Conservation (phyloP, 2,888 invertebrate genomes). For the Hoplodrina ambigua region DNA sequence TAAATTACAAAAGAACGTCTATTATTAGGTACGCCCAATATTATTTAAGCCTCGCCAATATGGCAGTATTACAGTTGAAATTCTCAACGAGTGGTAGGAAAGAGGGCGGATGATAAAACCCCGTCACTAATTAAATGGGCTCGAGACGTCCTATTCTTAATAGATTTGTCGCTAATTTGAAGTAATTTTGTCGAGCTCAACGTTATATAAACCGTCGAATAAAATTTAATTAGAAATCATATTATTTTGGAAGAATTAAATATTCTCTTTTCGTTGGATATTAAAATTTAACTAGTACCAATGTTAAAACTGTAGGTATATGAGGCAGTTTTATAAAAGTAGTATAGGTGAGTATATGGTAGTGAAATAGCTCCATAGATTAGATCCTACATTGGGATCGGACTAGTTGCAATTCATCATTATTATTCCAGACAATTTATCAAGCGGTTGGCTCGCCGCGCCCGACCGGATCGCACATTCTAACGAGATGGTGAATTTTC, state of each 20-base stretch:
- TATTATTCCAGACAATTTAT: conserved; percentile 91
- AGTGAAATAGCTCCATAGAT: conserved; percentile 81
- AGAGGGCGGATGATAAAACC: conserved; percentile 88
- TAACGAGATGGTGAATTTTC: conserved; percentile 91
- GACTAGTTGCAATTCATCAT: conserved; percentile 90
- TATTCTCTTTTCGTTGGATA: conserved; percentile 45
- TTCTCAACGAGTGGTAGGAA: conserved; percentile 82
- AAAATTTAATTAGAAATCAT: conserved; percentile 74
- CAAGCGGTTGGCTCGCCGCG: conserved; percentile 89
- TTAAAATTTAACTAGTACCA: conserved; percentile 30
- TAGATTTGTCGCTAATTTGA: conserved; percentile 89
- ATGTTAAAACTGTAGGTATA: conserved; percentile 23
- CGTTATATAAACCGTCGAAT: conserved; percentile 78
- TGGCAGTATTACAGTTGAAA: conserved; percentile 82
- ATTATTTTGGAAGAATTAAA: conserved; percentile 50
- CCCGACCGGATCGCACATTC: conserved; percentile 88
- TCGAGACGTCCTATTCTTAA: conserved; percentile 85
- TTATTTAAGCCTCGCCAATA: conserved; percentile 86
- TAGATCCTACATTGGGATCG: conserved; percentile 84
- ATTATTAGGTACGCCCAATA: conserved; percentile 77
- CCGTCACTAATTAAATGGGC: conserved; percentile 89
- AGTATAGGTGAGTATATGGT: conserved; percentile 53
- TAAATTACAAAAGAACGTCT: conserved; percentile 69
- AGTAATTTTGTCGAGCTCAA: conserved; percentile 79
- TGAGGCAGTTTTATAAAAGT: conserved; percentile 31